Conservation (phyloP, 2,888 invertebrate species). For the Caenorhabditis angaria region DNA sequence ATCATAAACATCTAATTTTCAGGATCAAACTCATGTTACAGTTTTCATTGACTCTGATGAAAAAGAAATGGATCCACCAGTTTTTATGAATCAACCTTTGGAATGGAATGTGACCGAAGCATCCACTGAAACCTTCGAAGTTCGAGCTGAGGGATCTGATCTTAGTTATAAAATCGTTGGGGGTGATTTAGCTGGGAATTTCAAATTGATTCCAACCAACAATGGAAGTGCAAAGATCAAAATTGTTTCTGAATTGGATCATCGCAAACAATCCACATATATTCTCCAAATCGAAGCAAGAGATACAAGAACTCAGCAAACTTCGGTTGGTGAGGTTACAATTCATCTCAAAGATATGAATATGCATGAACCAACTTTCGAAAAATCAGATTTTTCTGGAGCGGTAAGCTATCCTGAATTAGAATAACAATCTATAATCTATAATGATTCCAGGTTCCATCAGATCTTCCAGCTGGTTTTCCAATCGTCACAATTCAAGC, state of each 20-base stretch:
- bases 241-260: constrained; percentile 25
- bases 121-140: constrained; percentile 31
- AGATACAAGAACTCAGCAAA: constrained; percentile 26
- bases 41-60: constrained; percentile 37
- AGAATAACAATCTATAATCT: too few relatives aligned
- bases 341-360: constrained; percentile 21
- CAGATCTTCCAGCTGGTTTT: constrained; percentile 36
- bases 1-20: neutral
- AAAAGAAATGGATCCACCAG: constrained; percentile 31
- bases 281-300: constrained; percentile 36
- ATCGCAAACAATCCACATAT: constrained; percentile 7
- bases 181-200: constrained; percentile 40
- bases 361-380: constrained; percentile 20
- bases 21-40: constrained; percentile 42
- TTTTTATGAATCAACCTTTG: constrained; percentile 40
- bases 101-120: constrained; percentile 55
- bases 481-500: constrained; percentile 45
- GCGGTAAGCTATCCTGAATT: too few relatives aligned
- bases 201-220: constrained; percentile 28
- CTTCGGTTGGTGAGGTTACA: constrained; percentile 19
- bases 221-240: constrained; percentile 20
- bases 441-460: constrained; percentile 14
- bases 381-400: constrained; percentile 17
- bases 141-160: constrained; percentile 15
- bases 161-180: constrained; percentile 36